A percentile compares a stretch with the other conserved stretches of the same genome.
phyloP scores from a whole-genome alignment of 2,888 invertebrate species.

The Drosophila falleni region DNA sequence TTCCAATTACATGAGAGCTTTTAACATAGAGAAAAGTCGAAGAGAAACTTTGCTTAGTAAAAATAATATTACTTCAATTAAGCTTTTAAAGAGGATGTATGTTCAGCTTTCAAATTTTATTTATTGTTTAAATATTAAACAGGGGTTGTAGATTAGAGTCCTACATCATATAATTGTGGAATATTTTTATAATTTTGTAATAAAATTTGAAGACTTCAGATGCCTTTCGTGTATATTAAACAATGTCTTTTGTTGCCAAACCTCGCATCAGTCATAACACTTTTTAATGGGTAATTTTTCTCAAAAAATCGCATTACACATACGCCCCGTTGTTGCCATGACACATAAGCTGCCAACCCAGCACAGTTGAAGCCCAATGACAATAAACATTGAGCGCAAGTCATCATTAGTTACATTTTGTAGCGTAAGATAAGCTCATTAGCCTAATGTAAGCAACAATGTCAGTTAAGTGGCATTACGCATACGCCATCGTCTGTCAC shows the following conservation, averaged over 20 bases:
- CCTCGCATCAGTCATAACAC: background rate
- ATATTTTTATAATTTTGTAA: background rate
- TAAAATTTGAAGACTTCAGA: background rate
- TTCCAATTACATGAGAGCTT: background rate
- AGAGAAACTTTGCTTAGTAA: background rate
- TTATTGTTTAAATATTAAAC: background rate
- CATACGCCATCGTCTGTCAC: slow-evolving; percentile 45
- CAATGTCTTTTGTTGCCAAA: background rate
- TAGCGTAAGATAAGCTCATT: slow-evolving; percentile 61
- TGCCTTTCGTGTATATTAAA: background rate
- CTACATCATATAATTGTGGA: background rate
- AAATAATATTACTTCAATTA: no score
- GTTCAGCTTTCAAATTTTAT: no score
- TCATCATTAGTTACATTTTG: slow-evolving; percentile 61
- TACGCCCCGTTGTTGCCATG: slow-evolving; percentile 43
- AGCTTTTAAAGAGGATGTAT: no score
- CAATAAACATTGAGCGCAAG: slow-evolving; percentile 30
- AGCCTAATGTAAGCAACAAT: slow-evolving; percentile 59
- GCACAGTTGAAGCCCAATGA: background rate
- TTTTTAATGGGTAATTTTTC: slow-evolving; percentile 23
- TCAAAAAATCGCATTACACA: slow-evolving; percentile 25
- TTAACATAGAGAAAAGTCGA: background rate
- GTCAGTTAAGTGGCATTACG: slow-evolving; percentile 49
- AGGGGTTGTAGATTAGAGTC: background rate
- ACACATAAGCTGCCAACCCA: slow-evolving; percentile 22